Conservation (phyloP, 2,113 vertebrate species). For the Stegastes partitus region DNA sequence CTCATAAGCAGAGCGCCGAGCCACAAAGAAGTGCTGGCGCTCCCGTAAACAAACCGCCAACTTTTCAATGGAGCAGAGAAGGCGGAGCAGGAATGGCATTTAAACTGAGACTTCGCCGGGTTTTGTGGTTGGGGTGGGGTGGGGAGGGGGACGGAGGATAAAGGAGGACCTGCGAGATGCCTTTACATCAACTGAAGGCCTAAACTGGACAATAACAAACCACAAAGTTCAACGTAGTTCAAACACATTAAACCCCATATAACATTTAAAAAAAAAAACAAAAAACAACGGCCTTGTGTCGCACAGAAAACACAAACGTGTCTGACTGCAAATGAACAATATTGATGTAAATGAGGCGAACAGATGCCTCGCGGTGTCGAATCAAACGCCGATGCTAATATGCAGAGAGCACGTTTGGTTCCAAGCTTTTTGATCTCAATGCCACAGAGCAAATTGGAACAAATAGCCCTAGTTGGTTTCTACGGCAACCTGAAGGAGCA, state of each 20-base stretch:
- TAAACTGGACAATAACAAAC: conserved; percentile 39
- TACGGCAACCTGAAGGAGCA: conserved; percentile 76
- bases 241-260: conserved; percentile 11
- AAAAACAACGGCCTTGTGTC: too few relatives aligned
- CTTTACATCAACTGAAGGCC: conserved; percentile 44
- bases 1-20: conserved; percentile 55
- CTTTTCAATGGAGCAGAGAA: conserved; percentile 72
- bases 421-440: conserved; percentile 68
- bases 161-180: conserved; percentile 14
- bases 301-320: neutral
- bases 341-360: conserved; percentile 36
- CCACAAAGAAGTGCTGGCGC: conserved; percentile 74
- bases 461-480: conserved; percentile 79
- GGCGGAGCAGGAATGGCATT: conserved; percentile 65
- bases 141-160: neutral
- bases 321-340: conserved; percentile 37
- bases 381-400: conserved; percentile 63
- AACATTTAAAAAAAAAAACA: neutral
- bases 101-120: conserved; percentile 50
- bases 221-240: conserved; percentile 39
- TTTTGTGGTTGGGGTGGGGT: too few relatives aligned
- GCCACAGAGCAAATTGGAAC: conserved; percentile 76
- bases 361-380: conserved; percentile 29
- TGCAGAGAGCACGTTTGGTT: conserved; percentile 47
- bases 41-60: conserved; percentile 81